A percentile compares a stretch with the other conserved stretches of the same genome.
Conservation (phyloP, 2,113 vertebrate genomes). For the Bubo blakistoni region DNA sequence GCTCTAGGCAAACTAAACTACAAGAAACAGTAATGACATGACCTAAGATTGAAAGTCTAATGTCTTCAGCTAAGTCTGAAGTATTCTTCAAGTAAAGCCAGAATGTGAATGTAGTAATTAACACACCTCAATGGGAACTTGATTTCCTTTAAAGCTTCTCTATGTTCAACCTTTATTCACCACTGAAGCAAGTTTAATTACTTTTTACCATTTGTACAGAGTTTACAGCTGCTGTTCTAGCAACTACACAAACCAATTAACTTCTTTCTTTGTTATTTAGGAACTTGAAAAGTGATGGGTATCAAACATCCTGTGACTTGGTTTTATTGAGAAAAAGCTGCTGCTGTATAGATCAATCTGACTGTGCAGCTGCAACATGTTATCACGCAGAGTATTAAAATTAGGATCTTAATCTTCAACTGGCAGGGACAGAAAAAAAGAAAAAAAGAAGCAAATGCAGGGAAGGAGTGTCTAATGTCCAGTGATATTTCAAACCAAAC, state of each 20-base stretch:
- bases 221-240: neutral
- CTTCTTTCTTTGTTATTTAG: neutral
- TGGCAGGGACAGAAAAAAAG: neutral
- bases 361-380: neutral
- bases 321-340: neutral
- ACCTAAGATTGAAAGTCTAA: neutral
- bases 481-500: neutral
- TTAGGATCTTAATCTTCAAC: neutral
- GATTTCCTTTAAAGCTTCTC: conserved; percentile 1
- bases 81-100: neutral
- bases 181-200: neutral
- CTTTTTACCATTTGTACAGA: neutral
- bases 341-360: neutral
- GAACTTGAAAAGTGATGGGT: neutral
- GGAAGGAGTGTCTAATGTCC: neutral
- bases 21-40: neutral
- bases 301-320: neutral
- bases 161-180: neutral
- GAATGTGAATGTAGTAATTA: conserved; percentile 7
- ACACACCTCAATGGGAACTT: neutral
- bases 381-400: neutral
- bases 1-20: neutral
- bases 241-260: neutral
- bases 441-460: neutral
- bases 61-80: neutral